Evolutionary conservation across 2,797 vertebrate species (phyloP).

Genomic region (Cossypha niveicapilla): DNA sequence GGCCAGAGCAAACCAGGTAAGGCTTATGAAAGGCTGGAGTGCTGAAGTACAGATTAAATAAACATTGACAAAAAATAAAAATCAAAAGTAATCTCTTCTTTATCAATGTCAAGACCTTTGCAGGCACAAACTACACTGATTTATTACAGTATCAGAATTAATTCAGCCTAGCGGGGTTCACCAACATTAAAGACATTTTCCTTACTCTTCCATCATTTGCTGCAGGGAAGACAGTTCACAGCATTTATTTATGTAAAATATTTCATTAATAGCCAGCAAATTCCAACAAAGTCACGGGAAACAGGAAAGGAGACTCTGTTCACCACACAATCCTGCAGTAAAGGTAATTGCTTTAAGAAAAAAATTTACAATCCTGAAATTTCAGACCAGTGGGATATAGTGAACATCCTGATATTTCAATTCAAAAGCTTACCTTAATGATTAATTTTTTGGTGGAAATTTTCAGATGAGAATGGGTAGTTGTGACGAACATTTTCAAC

Average conservation of each 20-base stretch:
- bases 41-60: not conserved
- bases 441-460: constrained; percentile 84
- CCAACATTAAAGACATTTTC: not conserved
- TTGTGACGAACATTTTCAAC: constrained; percentile 92
- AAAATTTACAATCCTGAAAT: not conserved
- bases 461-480: constrained; percentile 80
- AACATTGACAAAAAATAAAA: not conserved
- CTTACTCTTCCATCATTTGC: not conserved
- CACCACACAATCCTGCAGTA: not conserved
- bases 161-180: not conserved
- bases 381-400: not conserved
- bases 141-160: not conserved
- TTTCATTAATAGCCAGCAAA: not conserved
- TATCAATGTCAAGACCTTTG: not conserved
- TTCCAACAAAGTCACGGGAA: not conserved
- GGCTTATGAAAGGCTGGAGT: not conserved
- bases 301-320: not conserved
- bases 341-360: not conserved
- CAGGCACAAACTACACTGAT: not conserved
- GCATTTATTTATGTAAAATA: not conserved
- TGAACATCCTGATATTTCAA: not conserved
- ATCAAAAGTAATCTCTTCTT: not conserved
- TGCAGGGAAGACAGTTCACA: not conserved
- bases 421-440: constrained; percentile 82
- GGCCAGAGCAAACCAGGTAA: not conserved